Evolutionary conservation across 2,888 invertebrate genomes (phyloP).

Genomic region (Hemaris fuciformis): DNA sequence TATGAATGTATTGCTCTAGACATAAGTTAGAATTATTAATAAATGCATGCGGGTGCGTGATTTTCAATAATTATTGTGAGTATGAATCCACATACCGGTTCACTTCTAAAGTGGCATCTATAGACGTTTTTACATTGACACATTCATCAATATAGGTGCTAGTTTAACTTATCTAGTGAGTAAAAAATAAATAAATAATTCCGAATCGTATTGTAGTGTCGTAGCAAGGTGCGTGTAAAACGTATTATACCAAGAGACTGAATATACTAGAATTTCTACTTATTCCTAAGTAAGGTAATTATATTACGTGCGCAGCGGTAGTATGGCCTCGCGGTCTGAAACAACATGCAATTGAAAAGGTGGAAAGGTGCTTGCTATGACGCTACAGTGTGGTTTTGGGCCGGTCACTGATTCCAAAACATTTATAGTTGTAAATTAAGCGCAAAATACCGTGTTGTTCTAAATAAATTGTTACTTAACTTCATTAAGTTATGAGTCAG

Average conservation of each 20-base stretch:
- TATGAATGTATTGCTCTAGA: constrained; percentile 7
- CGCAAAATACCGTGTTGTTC: constrained; percentile 23
- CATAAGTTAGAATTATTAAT: constrained; percentile 7
- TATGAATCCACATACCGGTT: background rate
- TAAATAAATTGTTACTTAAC: constrained; percentile 17
- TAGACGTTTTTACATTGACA: background rate
- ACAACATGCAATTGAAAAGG: background rate
- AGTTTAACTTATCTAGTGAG: constrained; percentile 41
- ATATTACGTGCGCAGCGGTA: background rate
- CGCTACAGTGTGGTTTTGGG: constrained; percentile 34
- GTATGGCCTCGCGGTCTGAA: background rate
- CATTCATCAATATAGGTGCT: constrained; percentile 16
- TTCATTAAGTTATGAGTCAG: constrained; percentile 16
- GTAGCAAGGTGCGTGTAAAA: constrained; percentile 40
- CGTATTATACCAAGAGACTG: constrained; percentile 44
- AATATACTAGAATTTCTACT: constrained; percentile 17
- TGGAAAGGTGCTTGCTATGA: constrained; percentile 37
- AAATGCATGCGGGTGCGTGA: constrained; percentile 1
- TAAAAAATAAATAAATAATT: constrained; percentile 37
- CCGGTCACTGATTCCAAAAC: constrained; percentile 19
- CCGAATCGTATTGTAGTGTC: constrained; percentile 39
- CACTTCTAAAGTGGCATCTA: background rate
- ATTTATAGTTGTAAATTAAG: constrained; percentile 39
- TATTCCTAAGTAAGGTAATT: background rate
- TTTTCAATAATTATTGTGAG: background rate